Evolutionary conservation across 2,797 vertebrate genomes (phyloP), one percentile per base, ranked within the genome.

Genomic region (Enteromius mattozi): DNA sequence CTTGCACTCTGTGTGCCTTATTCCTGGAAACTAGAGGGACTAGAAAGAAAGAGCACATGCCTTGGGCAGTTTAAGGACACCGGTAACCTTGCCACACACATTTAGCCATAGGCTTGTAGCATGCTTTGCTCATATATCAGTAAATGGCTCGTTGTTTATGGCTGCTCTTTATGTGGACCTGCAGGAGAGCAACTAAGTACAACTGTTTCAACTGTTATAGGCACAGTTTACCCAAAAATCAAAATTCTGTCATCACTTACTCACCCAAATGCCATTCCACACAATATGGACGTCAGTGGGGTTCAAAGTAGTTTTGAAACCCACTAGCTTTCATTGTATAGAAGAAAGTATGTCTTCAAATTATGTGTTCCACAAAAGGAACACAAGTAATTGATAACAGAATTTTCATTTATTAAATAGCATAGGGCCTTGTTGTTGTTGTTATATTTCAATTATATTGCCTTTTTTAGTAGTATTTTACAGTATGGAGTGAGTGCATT

Each of bases 1-100:
- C 63, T 85, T 82, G 68, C 33, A 68, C 40, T 85, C 72, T 87
- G 68, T 54, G 66, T 5, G n/a, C 21, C 35, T 16, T 42, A 40
- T 80, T 81, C 78, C 61, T 81, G 49, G 17, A 66, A 74, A 54
- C 30, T 17, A 66, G 24, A 66, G 51, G 45, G 40, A 63, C 68
- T 81, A 33, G 54, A 59, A 40, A 72, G 24, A 66, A 69, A 69
- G 59, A 71, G 59, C 19, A 65, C 85, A 84, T 86, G 85, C 76
- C 80, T 47, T 16, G 12, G 77, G 37, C 61, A 6, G 70, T 59
- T 82, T 82, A 84, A 76, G 74, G 75, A 82, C 83, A 24, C 78
- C 21, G 19, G n/a, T 69, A 81, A 80, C 42, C 74, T 83, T 47
- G 68, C 63, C 80, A 68, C 65, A 80, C 54, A 37, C 30, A 45